phyloP scores from a whole-genome alignment of 2,888 invertebrate species.

The Pollenia labialis region DNA sequence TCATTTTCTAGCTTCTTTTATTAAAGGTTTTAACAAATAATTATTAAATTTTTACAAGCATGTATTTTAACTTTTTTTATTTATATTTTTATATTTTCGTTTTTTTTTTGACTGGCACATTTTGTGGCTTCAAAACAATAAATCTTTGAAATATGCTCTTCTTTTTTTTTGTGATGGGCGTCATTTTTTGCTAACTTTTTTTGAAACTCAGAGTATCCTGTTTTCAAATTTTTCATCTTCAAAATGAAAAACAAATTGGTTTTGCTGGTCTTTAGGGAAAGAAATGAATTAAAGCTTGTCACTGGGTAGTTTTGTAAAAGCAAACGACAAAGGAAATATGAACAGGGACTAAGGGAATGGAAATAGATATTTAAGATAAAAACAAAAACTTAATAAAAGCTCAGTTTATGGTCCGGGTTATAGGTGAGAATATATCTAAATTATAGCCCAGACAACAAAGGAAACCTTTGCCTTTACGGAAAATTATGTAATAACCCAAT shows the following conservation, averaged over 20 bases:
- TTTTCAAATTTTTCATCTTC: conserved; percentile 27
- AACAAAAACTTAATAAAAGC: too few relatives aligned
- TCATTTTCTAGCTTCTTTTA: background rate
- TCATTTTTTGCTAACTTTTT: conserved; percentile 37
- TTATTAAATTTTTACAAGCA: conserved; percentile 51
- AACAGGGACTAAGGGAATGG: too few relatives aligned
- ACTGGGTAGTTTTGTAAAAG: conserved; percentile 11
- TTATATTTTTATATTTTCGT: conserved; percentile 1
- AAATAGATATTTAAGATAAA: too few relatives aligned
- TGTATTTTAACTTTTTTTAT: conserved; percentile 25
- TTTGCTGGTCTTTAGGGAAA: conserved; percentile 4
- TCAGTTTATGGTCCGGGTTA: too few relatives aligned
- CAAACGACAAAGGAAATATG: too few relatives aligned
- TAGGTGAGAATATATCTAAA: too few relatives aligned
- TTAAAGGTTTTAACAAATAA: background rate
- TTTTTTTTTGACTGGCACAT: conserved; percentile 48
- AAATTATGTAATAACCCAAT: too few relatives aligned
- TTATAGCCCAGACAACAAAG: too few relatives aligned
- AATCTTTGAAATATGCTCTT: conserved; percentile 44
- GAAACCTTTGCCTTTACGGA: too few relatives aligned
- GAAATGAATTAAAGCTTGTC: conserved; percentile 26
- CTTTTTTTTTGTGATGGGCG: conserved; percentile 14
- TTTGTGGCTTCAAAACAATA: conserved; percentile 59
- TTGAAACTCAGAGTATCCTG: conserved; percentile 32
- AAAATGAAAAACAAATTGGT: background rate